These are phyloP conservation scores for Drosophila littoralis DNA, from an alignment of 1,140 invertebrate genomes.

Conservation along the genomic window DNA sequence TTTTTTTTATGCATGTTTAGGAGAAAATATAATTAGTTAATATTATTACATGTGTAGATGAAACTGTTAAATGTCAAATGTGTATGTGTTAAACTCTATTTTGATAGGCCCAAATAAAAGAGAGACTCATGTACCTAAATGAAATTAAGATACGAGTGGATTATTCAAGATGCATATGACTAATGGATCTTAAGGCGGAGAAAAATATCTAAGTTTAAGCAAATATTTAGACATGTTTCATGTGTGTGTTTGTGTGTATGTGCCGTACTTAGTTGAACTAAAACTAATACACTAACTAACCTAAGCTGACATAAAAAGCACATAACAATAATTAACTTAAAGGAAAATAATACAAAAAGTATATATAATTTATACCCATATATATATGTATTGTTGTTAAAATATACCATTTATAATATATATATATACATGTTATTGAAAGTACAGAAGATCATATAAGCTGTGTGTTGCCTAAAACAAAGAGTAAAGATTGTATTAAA, in stretches of 20 bases:
- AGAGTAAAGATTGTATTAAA: slow-evolving; percentile 49
- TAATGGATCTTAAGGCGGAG: slow-evolving; percentile 24
- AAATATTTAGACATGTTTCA: slow-evolving; percentile 74
- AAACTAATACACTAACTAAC: slow-evolving; percentile 20
- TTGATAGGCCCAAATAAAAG: slow-evolving; percentile 60
- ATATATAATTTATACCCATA: slow-evolving; percentile 66
- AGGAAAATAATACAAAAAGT: slow-evolving; percentile 41
- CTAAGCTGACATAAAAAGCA: slow-evolving; percentile 39
- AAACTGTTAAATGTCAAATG: slow-evolving; percentile 38
- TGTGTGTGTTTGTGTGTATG: slow-evolving; percentile 50
- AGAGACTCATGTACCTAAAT: slow-evolving; percentile 82
- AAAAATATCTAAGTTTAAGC: slow-evolving; percentile 8
- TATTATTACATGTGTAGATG: slow-evolving; percentile 17
- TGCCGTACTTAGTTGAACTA: slow-evolving; percentile 33
- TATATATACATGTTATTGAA: slow-evolving; percentile 50
- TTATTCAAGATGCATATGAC: slow-evolving; percentile 29
- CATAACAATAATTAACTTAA: slow-evolving; percentile 50
- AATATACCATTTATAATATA: slow-evolving; percentile 40
- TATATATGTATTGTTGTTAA: slow-evolving; percentile 71
- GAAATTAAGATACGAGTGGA: slow-evolving; percentile 59
- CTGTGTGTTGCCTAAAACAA: slow-evolving; percentile 47
- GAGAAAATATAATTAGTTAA: slow-evolving; percentile 15
- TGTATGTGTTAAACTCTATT: slow-evolving; percentile 45
- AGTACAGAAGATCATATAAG: slow-evolving; percentile 24
- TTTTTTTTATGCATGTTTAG: slow-evolving; percentile 55